Percentiles rank a stretch among this genome's conserved stretches.
Evolutionary conservation across 2,113 vertebrate genomes (phyloP).

Genomic region (Epinephelus lanceolatus): DNA sequence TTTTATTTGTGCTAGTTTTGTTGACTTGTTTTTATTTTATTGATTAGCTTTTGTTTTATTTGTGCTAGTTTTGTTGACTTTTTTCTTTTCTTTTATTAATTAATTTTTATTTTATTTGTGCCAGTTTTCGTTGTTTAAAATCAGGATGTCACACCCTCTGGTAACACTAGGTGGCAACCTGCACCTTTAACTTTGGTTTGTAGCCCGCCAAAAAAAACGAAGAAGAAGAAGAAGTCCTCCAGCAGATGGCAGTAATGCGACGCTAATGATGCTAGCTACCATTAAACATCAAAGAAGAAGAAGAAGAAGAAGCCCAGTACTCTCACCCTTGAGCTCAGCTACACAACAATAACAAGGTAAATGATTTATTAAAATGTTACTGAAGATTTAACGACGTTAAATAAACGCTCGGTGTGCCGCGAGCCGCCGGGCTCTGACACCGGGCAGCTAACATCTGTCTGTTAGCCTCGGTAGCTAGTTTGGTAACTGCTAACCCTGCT

Average conservation of each 20-base stretch:
- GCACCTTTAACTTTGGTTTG: no score
- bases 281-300: neutral
- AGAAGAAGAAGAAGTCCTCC: neutral
- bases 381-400: neutral
- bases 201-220: no score
- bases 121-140: no score
- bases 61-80: no score
- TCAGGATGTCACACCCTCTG: no score
- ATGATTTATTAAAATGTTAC: rapidly evolving
- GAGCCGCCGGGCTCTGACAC: neutral
- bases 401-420: rapidly evolving
- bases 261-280: neutral
- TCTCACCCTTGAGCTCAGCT: neutral
- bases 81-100: no score
- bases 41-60: no score
- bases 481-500: constrained; percentile 55
- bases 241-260: neutral
- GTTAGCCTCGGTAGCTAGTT: constrained; percentile 45
- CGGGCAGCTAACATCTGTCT: neutral
- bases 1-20: no score
- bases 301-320: neutral
- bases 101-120: no score
- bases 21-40: no score
- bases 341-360: constrained; percentile 19
- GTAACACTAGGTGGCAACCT: no score